phyloP scores from a whole-genome alignment of 2,113 vertebrate genomes.

The Menura novaehollandiae region DNA sequence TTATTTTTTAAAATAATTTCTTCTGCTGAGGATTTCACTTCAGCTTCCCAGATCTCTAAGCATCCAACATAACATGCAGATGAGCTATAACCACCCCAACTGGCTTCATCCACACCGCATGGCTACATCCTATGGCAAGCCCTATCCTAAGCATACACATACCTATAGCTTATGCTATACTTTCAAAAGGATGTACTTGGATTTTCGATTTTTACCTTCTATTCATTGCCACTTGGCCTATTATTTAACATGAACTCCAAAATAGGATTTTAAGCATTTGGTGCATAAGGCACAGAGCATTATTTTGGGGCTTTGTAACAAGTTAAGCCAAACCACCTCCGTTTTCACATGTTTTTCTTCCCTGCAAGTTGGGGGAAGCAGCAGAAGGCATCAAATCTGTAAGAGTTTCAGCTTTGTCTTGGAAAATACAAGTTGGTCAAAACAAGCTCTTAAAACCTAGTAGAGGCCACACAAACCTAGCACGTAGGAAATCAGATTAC shows the following conservation, averaged over 20 bases:
- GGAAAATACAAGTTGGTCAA: background rate
- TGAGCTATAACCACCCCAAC: background rate
- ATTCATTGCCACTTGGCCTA: background rate
- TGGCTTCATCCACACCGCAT: background rate
- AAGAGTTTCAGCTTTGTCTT: background rate
- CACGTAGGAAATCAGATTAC: background rate
- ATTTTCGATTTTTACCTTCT: background rate
- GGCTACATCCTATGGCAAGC: background rate
- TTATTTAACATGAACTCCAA: background rate
- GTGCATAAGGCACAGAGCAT: background rate
- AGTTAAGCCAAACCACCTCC: background rate
- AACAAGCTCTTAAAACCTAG: background rate
- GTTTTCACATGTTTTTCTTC: background rate
- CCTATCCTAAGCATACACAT: background rate
- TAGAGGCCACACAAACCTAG: background rate
- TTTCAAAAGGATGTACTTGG: background rate
- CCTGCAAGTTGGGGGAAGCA: background rate
- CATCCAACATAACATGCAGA: background rate
- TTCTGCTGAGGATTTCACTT: background rate
- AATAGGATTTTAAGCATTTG: background rate
- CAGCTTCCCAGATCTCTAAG: background rate
- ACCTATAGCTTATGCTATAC: background rate
- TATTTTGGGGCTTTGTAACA: background rate
- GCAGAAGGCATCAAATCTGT: background rate
- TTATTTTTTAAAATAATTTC: background rate